Percentiles rank a stretch among this genome's conserved stretches.
Conservation (phyloP, 2,113 vertebrate species). For the Nothocercus julius region DNA sequence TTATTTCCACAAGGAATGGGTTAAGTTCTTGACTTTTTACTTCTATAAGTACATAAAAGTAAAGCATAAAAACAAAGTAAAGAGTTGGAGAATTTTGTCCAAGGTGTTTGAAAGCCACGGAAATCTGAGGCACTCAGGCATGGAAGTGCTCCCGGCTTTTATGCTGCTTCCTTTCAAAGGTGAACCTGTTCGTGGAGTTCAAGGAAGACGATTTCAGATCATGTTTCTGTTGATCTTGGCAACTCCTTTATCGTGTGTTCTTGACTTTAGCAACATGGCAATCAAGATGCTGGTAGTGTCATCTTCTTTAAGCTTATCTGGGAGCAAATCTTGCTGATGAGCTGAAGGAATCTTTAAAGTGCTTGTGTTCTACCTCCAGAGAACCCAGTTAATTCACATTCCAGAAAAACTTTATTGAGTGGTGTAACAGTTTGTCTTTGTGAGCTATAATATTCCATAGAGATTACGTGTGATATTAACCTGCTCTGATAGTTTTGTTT, state of each 20-base stretch:
- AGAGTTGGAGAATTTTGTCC: not conserved
- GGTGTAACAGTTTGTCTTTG: not conserved
- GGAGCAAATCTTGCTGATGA: not conserved
- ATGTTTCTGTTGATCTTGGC: not conserved
- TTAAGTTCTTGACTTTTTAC: not conserved
- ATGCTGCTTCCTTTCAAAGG: not conserved
- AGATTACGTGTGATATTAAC: not conserved
- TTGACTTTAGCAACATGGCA: not conserved
- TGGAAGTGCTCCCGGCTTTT: not conserved
- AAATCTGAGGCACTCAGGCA: not conserved
- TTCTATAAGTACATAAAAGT: not conserved
- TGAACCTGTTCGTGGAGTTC: not conserved
- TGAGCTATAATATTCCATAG: not conserved
- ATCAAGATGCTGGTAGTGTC: rapidly evolving
- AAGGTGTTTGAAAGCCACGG: not conserved
- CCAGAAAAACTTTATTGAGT: not conserved
- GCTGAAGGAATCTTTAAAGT: not conserved
- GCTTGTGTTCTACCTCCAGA: not conserved
- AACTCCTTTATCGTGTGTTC: not conserved
- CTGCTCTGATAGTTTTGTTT: conserved; percentile 3
- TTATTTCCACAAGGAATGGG: not conserved
- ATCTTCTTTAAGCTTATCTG: not conserved
- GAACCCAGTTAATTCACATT: not conserved
- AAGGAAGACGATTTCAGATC: not conserved
- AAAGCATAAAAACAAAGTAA: not conserved